Evolutionary conservation across 2,113 vertebrate genomes (phyloP).

Genomic region (Sebastes schlegelii): DNA sequence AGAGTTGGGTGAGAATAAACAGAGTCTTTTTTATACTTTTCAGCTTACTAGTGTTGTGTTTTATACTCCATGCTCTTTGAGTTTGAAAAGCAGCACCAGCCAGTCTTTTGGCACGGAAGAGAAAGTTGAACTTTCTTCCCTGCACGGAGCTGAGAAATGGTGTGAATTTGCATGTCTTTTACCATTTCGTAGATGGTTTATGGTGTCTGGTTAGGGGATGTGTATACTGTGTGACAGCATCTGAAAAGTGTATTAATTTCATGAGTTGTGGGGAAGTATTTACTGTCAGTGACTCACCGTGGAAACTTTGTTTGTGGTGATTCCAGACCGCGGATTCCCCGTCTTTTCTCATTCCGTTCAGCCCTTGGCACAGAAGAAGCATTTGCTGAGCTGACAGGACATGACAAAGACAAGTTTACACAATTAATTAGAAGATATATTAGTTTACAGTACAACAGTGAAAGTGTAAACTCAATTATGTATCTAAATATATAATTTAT

Average conservation of each 20-base stretch:
- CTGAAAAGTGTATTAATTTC: constrained; percentile 46
- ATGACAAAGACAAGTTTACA: constrained; percentile 16
- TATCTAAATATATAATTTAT: not conserved
- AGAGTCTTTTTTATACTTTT: constrained; percentile 9
- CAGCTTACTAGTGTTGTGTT: constrained; percentile 38
- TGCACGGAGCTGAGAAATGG: constrained; percentile 6
- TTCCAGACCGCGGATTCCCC: constrained; percentile 71
- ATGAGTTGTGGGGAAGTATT: constrained; percentile 32
- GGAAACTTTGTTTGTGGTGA: constrained; percentile 78
- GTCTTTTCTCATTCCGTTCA: constrained; percentile 66
- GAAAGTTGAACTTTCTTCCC: constrained; percentile 5
- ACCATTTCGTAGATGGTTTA: constrained; percentile 14
- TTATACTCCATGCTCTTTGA: constrained; percentile 22
- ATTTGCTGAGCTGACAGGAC: constrained; percentile 75
- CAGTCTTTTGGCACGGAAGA: not conserved
- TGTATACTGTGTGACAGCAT: constrained; percentile 1
- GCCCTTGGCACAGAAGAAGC: constrained; percentile 76
- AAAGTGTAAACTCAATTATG: not conserved
- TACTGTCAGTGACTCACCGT: constrained; percentile 71
- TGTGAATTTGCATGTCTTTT: constrained; percentile 22
- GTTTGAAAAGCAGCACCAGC: not conserved
- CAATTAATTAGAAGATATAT: constrained; percentile 1
- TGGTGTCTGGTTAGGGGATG: not conserved
- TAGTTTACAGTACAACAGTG: not conserved
- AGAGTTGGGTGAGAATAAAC: constrained; percentile 51